Evolutionary conservation across 2,797 vertebrate species (phyloP), one percentile per base, ranked within the genome.

Genomic region (Gallinago stenura): DNA sequence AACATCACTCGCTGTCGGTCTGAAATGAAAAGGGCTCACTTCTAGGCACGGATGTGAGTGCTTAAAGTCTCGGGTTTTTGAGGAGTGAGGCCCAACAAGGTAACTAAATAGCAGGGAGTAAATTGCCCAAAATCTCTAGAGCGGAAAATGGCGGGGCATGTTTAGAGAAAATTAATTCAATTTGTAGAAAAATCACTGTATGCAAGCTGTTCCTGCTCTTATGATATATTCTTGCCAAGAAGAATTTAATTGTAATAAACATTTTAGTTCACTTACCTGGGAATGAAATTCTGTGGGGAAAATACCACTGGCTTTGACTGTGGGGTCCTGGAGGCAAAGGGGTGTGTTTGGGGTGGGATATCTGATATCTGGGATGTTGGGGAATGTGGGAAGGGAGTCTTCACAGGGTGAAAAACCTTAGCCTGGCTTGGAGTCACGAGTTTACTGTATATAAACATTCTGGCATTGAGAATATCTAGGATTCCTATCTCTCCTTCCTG

Each of bases 401-500:
- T 39, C 22, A 20, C 53, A 0, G 1, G 6, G 21, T 6, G 81
- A 8, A 7, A 45, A 26, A 17, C 0, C 5, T 15, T 18, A 31
- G 50, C 54, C 64, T 69, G 69, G 14, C 30, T 43, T 57, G 75
- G 35, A 70, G 10, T 20, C 3, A 0, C 4, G 19, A 12, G 1
- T 31, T 69, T 10, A 14, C 28, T 17, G 6, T 30, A 2, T 8
- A 1, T 5, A 37, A 51, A 4, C 10, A 1, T 31, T 65, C 3
- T 65, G 56, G 10, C 3, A 1, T 7, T 19, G 16, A 7, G 14
- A 35, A 15, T 5, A 3, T 2, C 0, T 1, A n/a, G 9, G 39
- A 35, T 82, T 91, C 61, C 16, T 9, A 0, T 71, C 88, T 45
- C 12, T 24, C 21, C 9, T n/a, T 28, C 19, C 75, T 19, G 45